Conservation (phyloP, 2,113 vertebrate species). For the Epinephelus cyanopodus region DNA sequence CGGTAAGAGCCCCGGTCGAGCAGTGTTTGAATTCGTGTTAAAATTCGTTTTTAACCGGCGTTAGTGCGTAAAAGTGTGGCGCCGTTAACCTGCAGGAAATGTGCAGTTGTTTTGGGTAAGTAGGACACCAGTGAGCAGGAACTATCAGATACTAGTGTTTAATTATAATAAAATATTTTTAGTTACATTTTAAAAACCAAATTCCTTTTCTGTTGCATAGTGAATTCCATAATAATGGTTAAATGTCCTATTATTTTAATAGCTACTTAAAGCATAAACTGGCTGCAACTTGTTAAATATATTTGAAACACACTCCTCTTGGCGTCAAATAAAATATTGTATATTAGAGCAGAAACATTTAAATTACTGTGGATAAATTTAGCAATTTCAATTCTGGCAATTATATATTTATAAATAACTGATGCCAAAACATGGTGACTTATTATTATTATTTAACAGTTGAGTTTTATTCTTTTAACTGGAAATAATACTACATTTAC, state of each 20-base stretch:
- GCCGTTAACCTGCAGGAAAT: not conserved
- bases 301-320: not conserved
- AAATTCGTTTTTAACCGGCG: not conserved
- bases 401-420: not conserved
- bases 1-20: conserved; percentile 87
- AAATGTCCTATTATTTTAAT: not conserved
- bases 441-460: not conserved
- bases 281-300: not conserved
- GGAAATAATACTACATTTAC: not conserved
- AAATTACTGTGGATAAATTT: not conserved
- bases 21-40: conserved; percentile 8
- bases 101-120: not conserved
- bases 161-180: not conserved
- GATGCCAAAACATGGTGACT: not conserved
- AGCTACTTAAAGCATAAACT: not conserved
- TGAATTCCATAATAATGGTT: not conserved
- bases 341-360: not conserved
- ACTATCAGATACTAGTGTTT: not conserved
- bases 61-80: not conserved
- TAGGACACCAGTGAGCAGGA: not conserved
- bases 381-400: not conserved
- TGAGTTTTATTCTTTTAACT: not conserved
- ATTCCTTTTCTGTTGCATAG: not conserved
- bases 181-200: not conserved
- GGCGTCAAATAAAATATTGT: not conserved